phyloP scores from a whole-genome alignment of 2,888 invertebrate species.

The Nemotelus pantherinus region DNA sequence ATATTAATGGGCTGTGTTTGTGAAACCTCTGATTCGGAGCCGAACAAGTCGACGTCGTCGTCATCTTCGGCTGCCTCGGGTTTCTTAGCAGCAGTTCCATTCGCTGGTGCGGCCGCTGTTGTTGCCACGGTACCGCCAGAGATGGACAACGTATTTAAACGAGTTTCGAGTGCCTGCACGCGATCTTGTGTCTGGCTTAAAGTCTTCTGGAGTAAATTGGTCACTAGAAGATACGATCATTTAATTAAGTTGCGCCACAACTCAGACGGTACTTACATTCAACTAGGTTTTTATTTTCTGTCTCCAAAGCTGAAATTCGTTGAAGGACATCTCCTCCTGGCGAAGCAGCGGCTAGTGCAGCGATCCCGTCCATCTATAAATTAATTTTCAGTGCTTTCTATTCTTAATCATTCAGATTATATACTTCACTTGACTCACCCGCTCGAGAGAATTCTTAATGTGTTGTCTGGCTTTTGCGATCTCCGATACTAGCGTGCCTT shows the following conservation, averaged over 20 bases:
- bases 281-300: constrained; percentile 68
- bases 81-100: constrained; percentile 50
- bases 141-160: constrained; percentile 42
- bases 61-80: constrained; percentile 68
- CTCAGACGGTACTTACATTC: constrained; percentile 55
- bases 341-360: constrained; percentile 67
- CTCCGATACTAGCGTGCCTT: constrained; percentile 80
- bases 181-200: constrained; percentile 60
- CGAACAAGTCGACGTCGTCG: constrained; percentile 84
- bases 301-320: constrained; percentile 69
- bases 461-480: constrained; percentile 88
- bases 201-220: constrained; percentile 60
- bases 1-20: background rate
- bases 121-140: background rate
- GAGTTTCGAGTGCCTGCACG: constrained; percentile 59
- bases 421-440: constrained; percentile 68
- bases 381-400: background rate
- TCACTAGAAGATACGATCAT: constrained; percentile 50
- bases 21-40: constrained; percentile 77
- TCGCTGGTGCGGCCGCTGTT: constrained; percentile 45
- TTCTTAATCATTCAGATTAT: background rate
- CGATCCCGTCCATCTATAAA: constrained; percentile 74
- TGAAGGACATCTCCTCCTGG: constrained; percentile 65
- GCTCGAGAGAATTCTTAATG: constrained; percentile 78
- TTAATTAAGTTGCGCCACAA: background rate